Evolutionary conservation across 2,797 vertebrate genomes (phyloP).

Genomic region (Melanotaenia nigrans): DNA sequence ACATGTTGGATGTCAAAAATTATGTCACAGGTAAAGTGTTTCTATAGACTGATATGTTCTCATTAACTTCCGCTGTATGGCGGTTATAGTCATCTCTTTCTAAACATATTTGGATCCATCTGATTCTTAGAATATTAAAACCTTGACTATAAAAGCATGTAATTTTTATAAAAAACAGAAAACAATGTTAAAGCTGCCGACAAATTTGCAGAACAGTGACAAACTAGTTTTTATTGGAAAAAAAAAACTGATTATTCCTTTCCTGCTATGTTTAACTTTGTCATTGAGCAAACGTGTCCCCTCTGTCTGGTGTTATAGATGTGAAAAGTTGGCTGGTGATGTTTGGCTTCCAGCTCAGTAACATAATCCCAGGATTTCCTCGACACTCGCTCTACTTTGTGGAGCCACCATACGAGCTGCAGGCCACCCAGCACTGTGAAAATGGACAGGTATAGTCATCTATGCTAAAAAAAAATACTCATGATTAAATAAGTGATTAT

Average conservation of each 20-base stretch:
- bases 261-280: conserved; percentile 43
- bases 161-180: conserved; percentile 18
- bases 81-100: neutral
- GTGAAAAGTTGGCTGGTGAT: conserved; percentile 99
- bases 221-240: conserved; percentile 23
- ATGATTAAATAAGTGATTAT: neutral
- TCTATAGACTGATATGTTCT: neutral
- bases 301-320: conserved; percentile 81
- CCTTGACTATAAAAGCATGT: neutral
- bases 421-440: conserved; percentile 95
- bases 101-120: neutral
- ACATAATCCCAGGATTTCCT: conserved; percentile 98
- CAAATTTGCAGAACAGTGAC: conserved; percentile 18
- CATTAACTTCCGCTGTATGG: conserved; percentile 3
- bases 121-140: conserved; percentile 1
- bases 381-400: conserved; percentile 97
- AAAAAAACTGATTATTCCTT: conserved; percentile 41
- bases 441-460: conserved; percentile 91
- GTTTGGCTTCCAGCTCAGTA: conserved; percentile 99
- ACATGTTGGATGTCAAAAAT: conserved; percentile 96
- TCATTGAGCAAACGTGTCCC: conserved; percentile 38
- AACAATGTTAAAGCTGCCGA: conserved; percentile 12
- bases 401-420: conserved; percentile 93
- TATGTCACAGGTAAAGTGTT: conserved; percentile 92
- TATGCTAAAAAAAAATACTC: neutral